Conservation (phyloP, 2,888 invertebrate genomes). For the Drosophila multiciliata region DNA sequence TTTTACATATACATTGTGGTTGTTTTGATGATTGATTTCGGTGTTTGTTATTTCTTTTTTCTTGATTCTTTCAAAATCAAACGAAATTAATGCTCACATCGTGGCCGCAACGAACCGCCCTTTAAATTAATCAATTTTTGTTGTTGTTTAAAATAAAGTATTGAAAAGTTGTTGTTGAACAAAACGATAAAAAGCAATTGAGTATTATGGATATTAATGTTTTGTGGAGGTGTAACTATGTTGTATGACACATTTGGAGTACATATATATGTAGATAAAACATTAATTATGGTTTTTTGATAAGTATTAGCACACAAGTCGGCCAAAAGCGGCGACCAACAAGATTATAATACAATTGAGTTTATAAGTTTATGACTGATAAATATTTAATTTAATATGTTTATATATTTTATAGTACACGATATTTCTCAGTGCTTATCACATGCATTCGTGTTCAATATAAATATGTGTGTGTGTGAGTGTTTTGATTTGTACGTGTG, state of each 20-base stretch:
- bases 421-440: slow-evolving; percentile 44
- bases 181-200: slow-evolving; percentile 37
- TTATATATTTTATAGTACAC: slow-evolving; percentile 39
- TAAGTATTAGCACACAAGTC: slow-evolving; percentile 49
- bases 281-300: slow-evolving; percentile 38
- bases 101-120: slow-evolving; percentile 49
- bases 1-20: slow-evolving; percentile 68
- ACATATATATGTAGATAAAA: slow-evolving; percentile 25
- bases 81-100: slow-evolving; percentile 21
- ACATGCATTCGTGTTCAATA: slow-evolving; percentile 43
- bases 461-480: slow-evolving; percentile 25
- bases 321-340: slow-evolving; percentile 21
- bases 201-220: slow-evolving; percentile 22
- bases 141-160: slow-evolving; percentile 19
- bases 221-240: slow-evolving; percentile 25
- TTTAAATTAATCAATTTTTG: slow-evolving; percentile 28
- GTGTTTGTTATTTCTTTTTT: slow-evolving; percentile 28
- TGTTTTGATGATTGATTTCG: slow-evolving; percentile 36
- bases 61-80: slow-evolving; percentile 29
- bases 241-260: slow-evolving; percentile 20
- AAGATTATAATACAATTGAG: slow-evolving; percentile 44
- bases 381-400: slow-evolving; percentile 37
- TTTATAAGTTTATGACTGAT: slow-evolving; percentile 38
- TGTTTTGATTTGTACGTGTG: slow-evolving; percentile 20
- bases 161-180: slow-evolving; percentile 26